phyloP scores from a whole-genome alignment of 2,888 invertebrate genomes.

The Hirudinaria manillensis region DNA sequence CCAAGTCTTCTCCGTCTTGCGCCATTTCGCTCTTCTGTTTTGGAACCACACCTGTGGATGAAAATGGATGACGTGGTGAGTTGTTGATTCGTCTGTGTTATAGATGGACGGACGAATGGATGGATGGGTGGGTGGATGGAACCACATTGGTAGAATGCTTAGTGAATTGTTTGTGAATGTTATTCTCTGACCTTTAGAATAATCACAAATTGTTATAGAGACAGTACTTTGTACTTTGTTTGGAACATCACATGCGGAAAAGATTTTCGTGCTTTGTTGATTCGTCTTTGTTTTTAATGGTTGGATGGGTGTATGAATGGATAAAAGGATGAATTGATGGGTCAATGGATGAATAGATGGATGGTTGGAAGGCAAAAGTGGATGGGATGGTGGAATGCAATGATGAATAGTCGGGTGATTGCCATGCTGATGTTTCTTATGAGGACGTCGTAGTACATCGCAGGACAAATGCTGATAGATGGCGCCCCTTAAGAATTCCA shows the following conservation, averaged over 20 bases:
- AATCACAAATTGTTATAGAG: neutral
- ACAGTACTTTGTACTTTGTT: no score
- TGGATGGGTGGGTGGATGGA: neutral
- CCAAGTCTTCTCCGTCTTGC: conserved; percentile 99
- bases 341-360: neutral
- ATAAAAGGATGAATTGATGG: conserved; percentile 18
- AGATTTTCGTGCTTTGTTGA: no score
- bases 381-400: neutral
- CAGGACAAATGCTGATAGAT: conserved; percentile 1
- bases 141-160: neutral
- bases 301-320: neutral
- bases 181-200: no score
- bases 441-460: no score
- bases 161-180: no score
- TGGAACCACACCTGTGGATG: conserved; percentile 89
- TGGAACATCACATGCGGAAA: no score
- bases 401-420: neutral
- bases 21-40: conserved; percentile 96
- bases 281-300: no score
- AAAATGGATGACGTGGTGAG: neutral
- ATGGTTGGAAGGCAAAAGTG: neutral
- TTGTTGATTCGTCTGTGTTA: neutral
- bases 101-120: neutral
- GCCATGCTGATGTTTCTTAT: neutral
- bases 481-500: conserved; percentile 11